Base-by-base conservation (phyloP, 2,797 vertebrate species). In the Anabacerthia variegaticeps region DNA sequence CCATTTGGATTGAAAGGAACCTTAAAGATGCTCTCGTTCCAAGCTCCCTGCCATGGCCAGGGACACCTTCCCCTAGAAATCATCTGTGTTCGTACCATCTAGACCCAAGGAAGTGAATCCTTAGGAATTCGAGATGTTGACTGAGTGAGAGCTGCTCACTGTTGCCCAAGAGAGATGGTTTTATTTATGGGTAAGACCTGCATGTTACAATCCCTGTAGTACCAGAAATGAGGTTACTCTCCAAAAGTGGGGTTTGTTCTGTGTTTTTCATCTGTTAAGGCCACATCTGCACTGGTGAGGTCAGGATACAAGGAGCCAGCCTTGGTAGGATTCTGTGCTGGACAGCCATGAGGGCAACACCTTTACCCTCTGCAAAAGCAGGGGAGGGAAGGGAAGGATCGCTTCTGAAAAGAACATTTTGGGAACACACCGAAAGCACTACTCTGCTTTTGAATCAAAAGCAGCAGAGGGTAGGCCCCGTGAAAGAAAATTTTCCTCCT, bases 341-440 rank as follows among this genome's bases (percentile, higher is more conserved):
- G 72, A 71, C n/a, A 76, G 49, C 52, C 24, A 2, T 0, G 2
- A 56, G 56, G 77, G 77, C 48, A 85, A 2, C 72, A 82, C 78
- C 72, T 96, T 92, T 85, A 68, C 46, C 51, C 65, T 85, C 49
- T 85, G 28, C 41, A 85, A 72, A 95, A 91, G 78, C 55, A 76
- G 44, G 48, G 92, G 95, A 91, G 74, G 88, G 80, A 93, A 87
- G 19, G 76, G 89, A 85, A 91, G 79, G 91, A 77, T 85, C n/a
- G 0, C 6, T 39, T 89, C 43, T 91, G 52, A 94, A 89, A 94
- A 88, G 61, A 71, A 22, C 28, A 3, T 82, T 94, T 89, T 63
- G 44, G 75, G 36, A 95, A 43, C 28, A 43, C 5, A 27, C 69
- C 3, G 0, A 62, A 89, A 93, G 68, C 24, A 32, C 34, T 80